Conservation (phyloP, 2,888 invertebrate species). For the Philopedon plagiatum region DNA sequence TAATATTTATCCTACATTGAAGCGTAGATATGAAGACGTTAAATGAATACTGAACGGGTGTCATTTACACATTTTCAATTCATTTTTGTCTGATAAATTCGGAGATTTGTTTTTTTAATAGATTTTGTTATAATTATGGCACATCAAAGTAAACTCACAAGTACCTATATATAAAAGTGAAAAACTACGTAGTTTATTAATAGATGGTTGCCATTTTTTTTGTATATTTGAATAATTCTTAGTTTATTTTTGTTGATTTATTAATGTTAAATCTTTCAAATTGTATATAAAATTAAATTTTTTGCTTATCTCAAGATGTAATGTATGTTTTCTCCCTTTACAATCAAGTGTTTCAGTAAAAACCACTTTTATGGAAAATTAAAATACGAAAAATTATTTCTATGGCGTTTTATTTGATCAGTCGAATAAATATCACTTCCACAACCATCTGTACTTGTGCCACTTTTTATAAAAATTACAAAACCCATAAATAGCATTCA, state of each 20-base stretch:
- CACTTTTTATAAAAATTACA: no score
- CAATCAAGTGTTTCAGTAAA: conserved; percentile 59
- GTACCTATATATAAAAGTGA: conserved; percentile 31
- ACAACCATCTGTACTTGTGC: no score
- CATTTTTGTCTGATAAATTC: not conserved
- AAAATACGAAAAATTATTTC: conserved; percentile 46
- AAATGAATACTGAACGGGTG: no score
- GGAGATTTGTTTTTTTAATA: conserved; percentile 13
- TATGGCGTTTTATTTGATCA: not conserved
- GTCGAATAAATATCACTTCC: no score
- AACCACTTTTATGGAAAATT: conserved; percentile 59
- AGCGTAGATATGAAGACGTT: not conserved
- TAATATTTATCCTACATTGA: not conserved
- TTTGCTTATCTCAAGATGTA: conserved; percentile 57
- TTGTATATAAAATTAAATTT: conserved; percentile 49
- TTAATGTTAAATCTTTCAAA: conserved; percentile 47
- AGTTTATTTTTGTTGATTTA: conserved; percentile 54
- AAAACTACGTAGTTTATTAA: conserved; percentile 36
- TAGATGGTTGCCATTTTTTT: conserved; percentile 49
- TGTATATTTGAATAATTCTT: conserved; percentile 49
- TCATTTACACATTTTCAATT: no score
- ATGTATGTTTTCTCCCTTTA: conserved; percentile 58
- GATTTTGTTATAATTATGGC: conserved; percentile 30
- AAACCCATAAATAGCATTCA: no score
- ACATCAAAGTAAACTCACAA: conserved; percentile 32